A percentile compares a stretch with the other conserved stretches of the same genome.
Conservation (phyloP, 1,140 invertebrate genomes). For the Leptopilina clavipes region DNA sequence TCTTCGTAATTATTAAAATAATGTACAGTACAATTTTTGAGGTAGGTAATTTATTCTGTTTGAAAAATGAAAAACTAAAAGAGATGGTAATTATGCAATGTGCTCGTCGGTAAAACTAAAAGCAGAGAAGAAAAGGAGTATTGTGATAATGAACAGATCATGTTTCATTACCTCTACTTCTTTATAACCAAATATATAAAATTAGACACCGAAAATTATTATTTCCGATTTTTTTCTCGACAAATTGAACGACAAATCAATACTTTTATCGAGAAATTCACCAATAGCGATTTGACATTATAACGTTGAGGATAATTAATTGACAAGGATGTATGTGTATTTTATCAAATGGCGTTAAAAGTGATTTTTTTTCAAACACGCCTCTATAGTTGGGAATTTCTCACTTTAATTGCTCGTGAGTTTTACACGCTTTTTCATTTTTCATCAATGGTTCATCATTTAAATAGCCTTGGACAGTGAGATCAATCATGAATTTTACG, state of each 20-base stretch:
- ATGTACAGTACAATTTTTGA: not conserved
- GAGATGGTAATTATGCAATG: not conserved
- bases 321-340: not conserved
- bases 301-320: no score
- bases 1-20: not conserved
- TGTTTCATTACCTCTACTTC: not conserved
- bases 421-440: not conserved
- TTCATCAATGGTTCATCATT: conserved; percentile 34
- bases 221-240: no score
- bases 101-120: no score
- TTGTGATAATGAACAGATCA: no score
- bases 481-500: conserved; percentile 37
- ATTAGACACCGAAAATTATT: no score
- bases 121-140: no score
- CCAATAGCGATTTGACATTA: no score
- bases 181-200: no score
- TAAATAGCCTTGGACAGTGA: conserved; percentile 27
- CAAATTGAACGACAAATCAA: no score
- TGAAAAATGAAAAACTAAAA: not conserved
- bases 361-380: not conserved
- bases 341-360: not conserved
- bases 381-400: not conserved
- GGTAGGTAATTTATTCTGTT: conserved; percentile 9
- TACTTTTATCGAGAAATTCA: not conserved
- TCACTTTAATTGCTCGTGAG: not conserved